Evolutionary conservation across 1,140 invertebrate species (phyloP).

Genomic region (Bombyx mori): ASM3026992v2 NC_085116.1:11559501-11560000

Average conservation of each 20-base stretch:
- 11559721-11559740: slow-evolving; percentile 68
- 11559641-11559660: slow-evolving; percentile 70
- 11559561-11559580: slow-evolving; percentile 66
- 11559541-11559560: slow-evolving; percentile 48
- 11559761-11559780: slow-evolving; percentile 63
- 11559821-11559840: slow-evolving; percentile 66
- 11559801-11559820: slow-evolving; percentile 50
- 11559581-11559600: slow-evolving; percentile 71
- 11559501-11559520: slow-evolving; percentile 61
- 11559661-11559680: slow-evolving; percentile 71
- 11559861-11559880: slow-evolving; percentile 67
- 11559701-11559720: slow-evolving; percentile 60
- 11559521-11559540: slow-evolving; percentile 40
- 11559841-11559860: slow-evolving; percentile 72
- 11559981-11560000: slow-evolving; percentile 64
- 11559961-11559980: slow-evolving; percentile 69
- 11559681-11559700: slow-evolving; percentile 71
- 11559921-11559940: slow-evolving; percentile 64
- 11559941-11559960: slow-evolving; percentile 58
- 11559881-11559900: slow-evolving; percentile 68
- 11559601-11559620: slow-evolving; percentile 68
- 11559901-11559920: slow-evolving; percentile 65
- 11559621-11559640: slow-evolving; percentile 64
- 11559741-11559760: slow-evolving; percentile 69
- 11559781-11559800: slow-evolving; percentile 41